Evolutionary conservation across 1,140 invertebrate species (phyloP).

Genomic region (Odontomachus brunneus): DNA sequence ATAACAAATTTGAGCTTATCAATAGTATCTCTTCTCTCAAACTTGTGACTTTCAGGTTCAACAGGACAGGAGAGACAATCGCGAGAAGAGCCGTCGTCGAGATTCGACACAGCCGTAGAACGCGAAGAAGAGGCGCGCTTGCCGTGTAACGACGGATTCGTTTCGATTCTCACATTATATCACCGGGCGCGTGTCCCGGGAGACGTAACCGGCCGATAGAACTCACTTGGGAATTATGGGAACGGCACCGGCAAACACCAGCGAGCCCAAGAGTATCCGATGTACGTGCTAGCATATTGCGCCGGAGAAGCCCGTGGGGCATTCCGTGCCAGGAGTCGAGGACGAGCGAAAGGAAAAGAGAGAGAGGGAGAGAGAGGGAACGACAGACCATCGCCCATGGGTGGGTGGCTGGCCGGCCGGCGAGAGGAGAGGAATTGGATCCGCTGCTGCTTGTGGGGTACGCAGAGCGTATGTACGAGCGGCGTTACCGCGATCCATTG

Average conservation of each 20-base stretch:
- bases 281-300: slow-evolving; percentile 82
- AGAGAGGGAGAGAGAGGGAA: slow-evolving; percentile 6
- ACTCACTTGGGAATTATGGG: slow-evolving; percentile 80
- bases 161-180: slow-evolving; percentile 84
- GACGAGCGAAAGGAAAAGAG: slow-evolving; percentile 39
- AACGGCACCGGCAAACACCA: slow-evolving; percentile 76
- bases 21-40: too few relatives aligned
- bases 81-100: neutral
- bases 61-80: too few relatives aligned
- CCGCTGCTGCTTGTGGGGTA: slow-evolving; percentile 51
- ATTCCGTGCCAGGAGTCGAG: slow-evolving; percentile 79
- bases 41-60: too few relatives aligned
- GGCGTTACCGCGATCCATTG: slow-evolving; percentile 75
- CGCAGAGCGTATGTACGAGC: slow-evolving; percentile 65
- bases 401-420: too few relatives aligned
- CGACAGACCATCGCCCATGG: slow-evolving; percentile 13
- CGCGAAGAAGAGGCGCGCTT: slow-evolving; percentile 17
- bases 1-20: too few relatives aligned
- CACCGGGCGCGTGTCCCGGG: slow-evolving; percentile 74
- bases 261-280: slow-evolving; percentile 79
- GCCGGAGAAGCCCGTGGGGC: slow-evolving; percentile 76
- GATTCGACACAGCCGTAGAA: neutral
- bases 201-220: slow-evolving; percentile 73
- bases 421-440: slow-evolving; percentile 1
- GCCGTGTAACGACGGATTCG: slow-evolving; percentile 55